These are phyloP conservation scores for Cladopsammia gracilis DNA, from an alignment of 64 coral and sea anemone genomes.

Conservation along the genomic window DNA sequence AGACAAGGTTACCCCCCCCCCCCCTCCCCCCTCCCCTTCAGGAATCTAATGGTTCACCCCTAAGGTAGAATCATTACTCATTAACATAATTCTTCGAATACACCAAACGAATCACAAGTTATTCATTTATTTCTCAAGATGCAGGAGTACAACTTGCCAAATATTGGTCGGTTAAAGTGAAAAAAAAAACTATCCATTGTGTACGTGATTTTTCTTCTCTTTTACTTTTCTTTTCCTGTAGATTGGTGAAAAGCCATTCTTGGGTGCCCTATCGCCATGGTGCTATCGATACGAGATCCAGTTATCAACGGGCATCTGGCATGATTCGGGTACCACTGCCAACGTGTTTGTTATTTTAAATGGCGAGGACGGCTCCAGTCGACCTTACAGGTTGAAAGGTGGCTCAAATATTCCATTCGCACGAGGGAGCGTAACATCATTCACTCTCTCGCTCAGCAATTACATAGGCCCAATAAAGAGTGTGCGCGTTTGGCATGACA, in stretches of 20 bases:
- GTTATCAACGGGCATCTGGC: conserved; percentile 65
- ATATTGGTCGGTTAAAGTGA: too few species aligned
- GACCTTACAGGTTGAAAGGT: conserved; percentile 11
- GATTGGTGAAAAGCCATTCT: conserved; percentile 62
- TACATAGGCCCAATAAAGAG: conserved; percentile 32
- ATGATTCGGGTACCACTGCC: conserved; percentile 61
- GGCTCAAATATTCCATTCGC: conserved; percentile 49
- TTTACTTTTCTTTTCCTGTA: neutral
- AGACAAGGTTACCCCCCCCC: too few species aligned
- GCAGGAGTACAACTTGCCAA: too few species aligned
- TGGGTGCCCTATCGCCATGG: conserved; percentile 10
- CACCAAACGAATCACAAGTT: too few species aligned
- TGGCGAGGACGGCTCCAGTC: conserved; percentile 15
- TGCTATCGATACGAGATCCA: conserved; percentile 48
- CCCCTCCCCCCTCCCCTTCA: too few species aligned
- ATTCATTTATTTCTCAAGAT: too few species aligned
- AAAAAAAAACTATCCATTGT: too few species aligned
- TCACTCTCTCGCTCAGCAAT: conserved; percentile 35
- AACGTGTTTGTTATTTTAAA: conserved; percentile 44
- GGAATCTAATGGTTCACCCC: too few species aligned
- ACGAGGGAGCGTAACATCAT: conserved; percentile 40
- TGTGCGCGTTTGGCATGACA: conserved; percentile 72
- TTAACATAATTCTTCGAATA: too few species aligned
- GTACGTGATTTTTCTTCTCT: neutral
- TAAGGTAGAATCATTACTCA: too few species aligned